phyloP scores from a whole-genome alignment of 2,888 invertebrate species.

The Lymantria monacha region DNA sequence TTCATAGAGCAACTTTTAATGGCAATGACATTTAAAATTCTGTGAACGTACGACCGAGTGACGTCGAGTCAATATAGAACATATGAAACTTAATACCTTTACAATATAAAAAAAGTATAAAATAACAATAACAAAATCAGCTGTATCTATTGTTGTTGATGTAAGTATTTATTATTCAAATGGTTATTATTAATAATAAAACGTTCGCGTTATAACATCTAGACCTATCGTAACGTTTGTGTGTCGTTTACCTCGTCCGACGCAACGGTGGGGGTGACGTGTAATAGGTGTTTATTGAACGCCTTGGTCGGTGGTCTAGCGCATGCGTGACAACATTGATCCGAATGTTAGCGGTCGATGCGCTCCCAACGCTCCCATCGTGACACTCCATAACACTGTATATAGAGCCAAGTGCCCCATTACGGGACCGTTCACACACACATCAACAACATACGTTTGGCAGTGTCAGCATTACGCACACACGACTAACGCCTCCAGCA shows the following conservation, averaged over 20 bases:
- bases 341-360: constrained; percentile 39
- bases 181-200: constrained; percentile 18
- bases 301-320: constrained; percentile 24
- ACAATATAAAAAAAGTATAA: background rate
- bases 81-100: background rate
- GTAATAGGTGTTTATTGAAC: constrained; percentile 51
- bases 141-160: too few relatives aligned
- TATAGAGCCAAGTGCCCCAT: constrained; percentile 19
- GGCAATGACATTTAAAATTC: constrained; percentile 2
- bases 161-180: constrained; percentile 9
- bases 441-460: constrained; percentile 8
- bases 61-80: background rate
- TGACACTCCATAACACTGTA: constrained; percentile 28
- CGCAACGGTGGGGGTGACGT: constrained; percentile 59
- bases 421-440: constrained; percentile 17
- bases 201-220: constrained; percentile 28
- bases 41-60: background rate
- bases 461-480: constrained; percentile 4
- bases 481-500: constrained; percentile 8
- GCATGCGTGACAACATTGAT: constrained; percentile 57
- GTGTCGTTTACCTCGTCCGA: constrained; percentile 66
- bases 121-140: constrained; percentile 3
- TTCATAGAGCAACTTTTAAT: background rate
- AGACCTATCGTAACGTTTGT: constrained; percentile 75
- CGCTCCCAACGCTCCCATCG: constrained; percentile 36